Percentiles rank a stretch among this genome's conserved stretches.
Evolutionary conservation across 2,888 invertebrate species (phyloP).

Genomic region (Drosophila trichaetosa): DNA sequence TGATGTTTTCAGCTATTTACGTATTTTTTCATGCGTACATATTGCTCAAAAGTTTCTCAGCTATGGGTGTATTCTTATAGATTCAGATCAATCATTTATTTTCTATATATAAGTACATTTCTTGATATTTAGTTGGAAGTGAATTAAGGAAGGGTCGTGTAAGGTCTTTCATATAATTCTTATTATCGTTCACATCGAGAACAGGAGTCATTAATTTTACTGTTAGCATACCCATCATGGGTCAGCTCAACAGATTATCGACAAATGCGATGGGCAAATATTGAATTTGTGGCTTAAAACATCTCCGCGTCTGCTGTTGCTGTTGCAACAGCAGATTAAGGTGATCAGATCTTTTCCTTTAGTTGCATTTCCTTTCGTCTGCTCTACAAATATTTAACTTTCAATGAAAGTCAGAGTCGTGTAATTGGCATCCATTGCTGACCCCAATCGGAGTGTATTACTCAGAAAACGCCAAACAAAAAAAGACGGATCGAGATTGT

Average conservation of each 20-base stretch:
- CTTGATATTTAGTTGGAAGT: background rate
- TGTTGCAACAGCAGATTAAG: conserved; percentile 2
- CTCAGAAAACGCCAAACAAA: conserved; percentile 58
- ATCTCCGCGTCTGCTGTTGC: conserved; percentile 10
- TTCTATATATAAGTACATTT: background rate
- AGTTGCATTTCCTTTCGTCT: conserved; percentile 73
- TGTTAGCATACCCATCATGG: conserved; percentile 2
- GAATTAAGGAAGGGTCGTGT: background rate
- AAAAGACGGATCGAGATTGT: conserved; percentile 60
- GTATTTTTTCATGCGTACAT: background rate
- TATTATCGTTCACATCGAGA: background rate
- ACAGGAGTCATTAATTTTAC: background rate
- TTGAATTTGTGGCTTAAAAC: conserved; percentile 48
- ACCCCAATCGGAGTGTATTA: conserved; percentile 62
- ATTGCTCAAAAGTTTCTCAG: background rate
- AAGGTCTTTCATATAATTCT: too few relatives aligned
- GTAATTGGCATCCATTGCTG: conserved; percentile 62
- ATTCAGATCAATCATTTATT: background rate
- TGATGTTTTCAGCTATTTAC: background rate
- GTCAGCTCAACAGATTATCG: background rate
- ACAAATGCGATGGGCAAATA: conserved; percentile 59
- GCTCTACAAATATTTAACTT: conserved; percentile 78
- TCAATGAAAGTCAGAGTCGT: conserved; percentile 71
- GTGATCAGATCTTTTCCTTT: conserved; percentile 63
- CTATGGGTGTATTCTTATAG: background rate